Conservation (phyloP, 2,888 invertebrate species). For the Drosophila maculinotata region DNA sequence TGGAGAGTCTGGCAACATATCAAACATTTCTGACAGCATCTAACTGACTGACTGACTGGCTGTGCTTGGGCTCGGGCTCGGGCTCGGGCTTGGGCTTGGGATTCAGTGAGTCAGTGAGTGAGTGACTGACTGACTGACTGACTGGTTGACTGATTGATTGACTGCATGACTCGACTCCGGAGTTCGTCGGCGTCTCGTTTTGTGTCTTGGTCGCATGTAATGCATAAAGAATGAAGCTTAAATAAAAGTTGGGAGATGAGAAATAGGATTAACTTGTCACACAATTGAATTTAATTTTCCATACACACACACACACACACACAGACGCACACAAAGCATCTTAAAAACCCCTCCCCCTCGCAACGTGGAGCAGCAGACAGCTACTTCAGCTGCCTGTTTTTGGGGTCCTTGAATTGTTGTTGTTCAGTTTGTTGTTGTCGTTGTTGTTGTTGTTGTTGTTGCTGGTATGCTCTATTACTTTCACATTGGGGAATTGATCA, state of each 20-base stretch:
- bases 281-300: conserved; percentile 84
- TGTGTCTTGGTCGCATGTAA: conserved; percentile 56
- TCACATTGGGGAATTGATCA: conserved; percentile 69
- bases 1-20: conserved; percentile 50
- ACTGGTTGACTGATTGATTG: conserved; percentile 56
- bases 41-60: conserved; percentile 36
- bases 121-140: conserved; percentile 40
- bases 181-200: conserved; percentile 32
- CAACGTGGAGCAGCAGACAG: conserved; percentile 34
- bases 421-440: too few species aligned
- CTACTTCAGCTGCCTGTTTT: conserved; percentile 30
- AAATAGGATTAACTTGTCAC: conserved; percentile 83
- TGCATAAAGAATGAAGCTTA: conserved; percentile 81
- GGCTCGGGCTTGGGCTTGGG: conserved; percentile 8
- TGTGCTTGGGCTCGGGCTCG: conserved; percentile 34
- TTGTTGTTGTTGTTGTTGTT: conserved; percentile 18
- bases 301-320: conserved; percentile 50
- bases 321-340: conserved; percentile 47
- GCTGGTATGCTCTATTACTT: conserved; percentile 56
- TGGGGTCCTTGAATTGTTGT: conserved; percentile 10
- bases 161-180: conserved; percentile 53
- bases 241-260: conserved; percentile 81
- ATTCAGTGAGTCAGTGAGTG: conserved; percentile 19
- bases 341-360: conserved; percentile 35
- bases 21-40: conserved; percentile 74